Evolutionary conservation across 1,140 invertebrate genomes (phyloP).

Genomic region (Trinorchestia longiramus): DNA sequence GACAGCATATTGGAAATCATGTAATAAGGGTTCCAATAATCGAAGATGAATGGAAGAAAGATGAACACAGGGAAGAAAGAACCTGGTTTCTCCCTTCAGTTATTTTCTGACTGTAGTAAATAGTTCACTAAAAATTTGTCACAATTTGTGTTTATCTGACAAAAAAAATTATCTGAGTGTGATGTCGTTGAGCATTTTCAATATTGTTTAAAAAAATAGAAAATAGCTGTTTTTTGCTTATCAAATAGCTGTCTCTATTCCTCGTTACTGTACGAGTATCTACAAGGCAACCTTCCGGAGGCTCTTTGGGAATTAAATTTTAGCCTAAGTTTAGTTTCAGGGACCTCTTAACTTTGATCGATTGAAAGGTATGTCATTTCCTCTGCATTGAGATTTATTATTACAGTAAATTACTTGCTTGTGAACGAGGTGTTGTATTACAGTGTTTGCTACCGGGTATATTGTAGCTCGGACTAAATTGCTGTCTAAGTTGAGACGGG

Average conservation of each 20-base stretch:
- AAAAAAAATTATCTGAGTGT: neutral
- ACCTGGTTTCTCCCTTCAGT: too few relatives aligned
- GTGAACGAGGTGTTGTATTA: neutral
- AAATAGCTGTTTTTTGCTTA: too few relatives aligned
- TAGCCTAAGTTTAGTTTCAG: neutral
- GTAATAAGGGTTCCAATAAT: too few relatives aligned
- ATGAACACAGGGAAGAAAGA: too few relatives aligned
- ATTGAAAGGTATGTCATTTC: neutral
- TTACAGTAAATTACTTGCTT: neutral
- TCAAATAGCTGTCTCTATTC: too few relatives aligned
- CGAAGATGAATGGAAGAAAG: too few relatives aligned
- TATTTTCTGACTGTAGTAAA: too few relatives aligned
- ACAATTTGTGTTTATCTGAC: neutral
- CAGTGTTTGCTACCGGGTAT: neutral
- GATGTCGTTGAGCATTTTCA: neutral
- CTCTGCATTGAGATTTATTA: neutral
- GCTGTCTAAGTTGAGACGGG: neutral
- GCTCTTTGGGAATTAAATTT: neutral
- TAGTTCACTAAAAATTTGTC: neutral
- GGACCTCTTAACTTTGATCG: neutral
- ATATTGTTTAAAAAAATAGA: neutral
- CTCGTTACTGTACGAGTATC: neutral
- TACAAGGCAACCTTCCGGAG: neutral
- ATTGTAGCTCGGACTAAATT: neutral
- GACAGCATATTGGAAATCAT: too few relatives aligned